Conservation (phyloP, 2,797 vertebrate species). For the Calcarius lapponicus region DNA sequence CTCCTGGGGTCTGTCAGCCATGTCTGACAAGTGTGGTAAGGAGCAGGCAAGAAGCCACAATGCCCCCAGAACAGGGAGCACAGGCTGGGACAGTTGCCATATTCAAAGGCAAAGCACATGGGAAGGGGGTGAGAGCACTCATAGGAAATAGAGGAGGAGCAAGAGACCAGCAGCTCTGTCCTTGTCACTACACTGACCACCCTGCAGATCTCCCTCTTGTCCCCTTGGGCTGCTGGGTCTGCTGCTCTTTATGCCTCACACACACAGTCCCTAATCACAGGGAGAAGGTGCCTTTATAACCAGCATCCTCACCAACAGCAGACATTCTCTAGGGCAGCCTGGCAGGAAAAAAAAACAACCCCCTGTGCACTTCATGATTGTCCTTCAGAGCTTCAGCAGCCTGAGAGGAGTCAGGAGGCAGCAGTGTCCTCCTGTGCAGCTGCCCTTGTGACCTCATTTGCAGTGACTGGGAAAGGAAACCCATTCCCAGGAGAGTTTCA, state of each 20-base stretch:
- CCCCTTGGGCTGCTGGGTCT: not conserved
- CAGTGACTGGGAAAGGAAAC: slow-evolving; percentile 20
- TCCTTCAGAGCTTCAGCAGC: not conserved
- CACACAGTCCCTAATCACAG: not conserved
- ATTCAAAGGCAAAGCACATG: not conserved
- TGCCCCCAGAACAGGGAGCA: not conserved
- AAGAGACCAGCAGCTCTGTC: not conserved
- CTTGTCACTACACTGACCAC: not conserved
- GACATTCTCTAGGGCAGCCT: not conserved
- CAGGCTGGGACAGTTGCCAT: not conserved
- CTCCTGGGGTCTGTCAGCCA: not conserved
- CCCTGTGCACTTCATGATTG: not conserved
- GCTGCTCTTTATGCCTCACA: not conserved
- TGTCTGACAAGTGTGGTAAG: fast-evolving
- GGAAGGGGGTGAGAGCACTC: not conserved
- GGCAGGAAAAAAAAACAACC: not conserved
- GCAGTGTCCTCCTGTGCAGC: not conserved
- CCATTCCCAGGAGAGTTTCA: slow-evolving; percentile 2
- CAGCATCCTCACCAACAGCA: not conserved
- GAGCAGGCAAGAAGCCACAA: not conserved
- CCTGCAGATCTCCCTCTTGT: not conserved
- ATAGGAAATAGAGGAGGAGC: not conserved
- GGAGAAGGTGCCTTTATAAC: not conserved
- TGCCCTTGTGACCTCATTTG: not conserved
- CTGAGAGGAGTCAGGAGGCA: not conserved